Evolutionary conservation across 2,113 vertebrate genomes (phyloP).

Genomic region (Ondatra zibethicus): DNA sequence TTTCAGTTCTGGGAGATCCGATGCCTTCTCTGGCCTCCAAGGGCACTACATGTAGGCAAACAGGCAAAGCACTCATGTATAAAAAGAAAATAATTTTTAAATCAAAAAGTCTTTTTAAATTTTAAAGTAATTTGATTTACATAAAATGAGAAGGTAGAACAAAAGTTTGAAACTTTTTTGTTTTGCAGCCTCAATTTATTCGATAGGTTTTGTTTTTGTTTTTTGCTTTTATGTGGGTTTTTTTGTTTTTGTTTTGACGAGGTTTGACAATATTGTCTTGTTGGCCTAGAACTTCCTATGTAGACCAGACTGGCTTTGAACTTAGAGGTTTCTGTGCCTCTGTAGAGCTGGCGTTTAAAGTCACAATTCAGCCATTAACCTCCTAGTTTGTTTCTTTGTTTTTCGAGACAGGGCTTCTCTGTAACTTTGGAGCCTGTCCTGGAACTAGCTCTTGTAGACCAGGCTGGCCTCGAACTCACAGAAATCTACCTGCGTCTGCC

Average conservation of each 20-base stretch:
- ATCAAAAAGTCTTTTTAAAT: neutral
- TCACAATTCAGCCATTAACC: too few relatives aligned
- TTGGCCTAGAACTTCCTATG: neutral
- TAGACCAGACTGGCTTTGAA: neutral
- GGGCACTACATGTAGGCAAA: neutral
- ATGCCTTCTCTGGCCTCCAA: neutral
- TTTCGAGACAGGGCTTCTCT: too few relatives aligned
- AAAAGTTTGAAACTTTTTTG: neutral
- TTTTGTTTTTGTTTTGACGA: neutral
- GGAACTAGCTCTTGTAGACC: too few relatives aligned
- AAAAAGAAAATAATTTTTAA: neutral
- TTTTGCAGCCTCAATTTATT: neutral
- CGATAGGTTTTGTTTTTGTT: neutral
- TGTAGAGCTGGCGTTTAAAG: neutral
- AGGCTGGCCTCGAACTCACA: neutral
- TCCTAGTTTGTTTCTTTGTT: too few relatives aligned
- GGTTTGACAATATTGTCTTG: neutral
- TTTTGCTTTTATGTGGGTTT: neutral
- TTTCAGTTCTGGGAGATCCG: neutral
- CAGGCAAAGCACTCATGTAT: neutral
- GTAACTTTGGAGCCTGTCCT: too few relatives aligned
- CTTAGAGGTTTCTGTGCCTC: neutral
- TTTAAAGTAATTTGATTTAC: conserved; percentile 5
- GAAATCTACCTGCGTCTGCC: neutral
- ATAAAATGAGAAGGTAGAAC: neutral